Conservation (phyloP, 2,888 invertebrate species). For the Aleiodes leptofemur region DNA sequence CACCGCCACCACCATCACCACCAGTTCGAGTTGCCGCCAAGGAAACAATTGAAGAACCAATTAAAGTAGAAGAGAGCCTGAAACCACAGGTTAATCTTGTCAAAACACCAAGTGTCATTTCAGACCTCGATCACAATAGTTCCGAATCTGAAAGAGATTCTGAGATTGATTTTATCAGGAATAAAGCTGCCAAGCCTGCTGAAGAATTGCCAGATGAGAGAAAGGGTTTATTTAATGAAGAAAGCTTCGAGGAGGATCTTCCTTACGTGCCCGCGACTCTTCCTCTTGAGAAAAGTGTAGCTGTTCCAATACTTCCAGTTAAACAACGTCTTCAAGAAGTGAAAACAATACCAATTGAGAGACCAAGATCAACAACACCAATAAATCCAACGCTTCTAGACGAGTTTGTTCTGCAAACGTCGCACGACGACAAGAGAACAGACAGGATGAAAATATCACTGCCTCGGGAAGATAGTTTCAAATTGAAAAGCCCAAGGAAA, state of each 20-base stretch:
- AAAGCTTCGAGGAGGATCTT: slow-evolving; percentile 88
- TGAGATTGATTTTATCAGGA: slow-evolving; percentile 77
- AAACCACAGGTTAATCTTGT: slow-evolving; percentile 55
- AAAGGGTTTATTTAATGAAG: slow-evolving; percentile 86
- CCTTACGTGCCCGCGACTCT: slow-evolving; percentile 94
- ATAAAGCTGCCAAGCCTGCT: slow-evolving; percentile 78
- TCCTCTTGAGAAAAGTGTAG: slow-evolving; percentile 89
- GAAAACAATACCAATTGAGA: slow-evolving; percentile 82
- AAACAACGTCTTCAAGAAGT: slow-evolving; percentile 79
- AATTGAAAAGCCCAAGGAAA: slow-evolving; percentile 75
- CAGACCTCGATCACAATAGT: slow-evolving; percentile 72
- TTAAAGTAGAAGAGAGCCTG: slow-evolving; percentile 21
- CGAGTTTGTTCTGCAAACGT: slow-evolving; percentile 79
- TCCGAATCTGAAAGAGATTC: slow-evolving; percentile 87
- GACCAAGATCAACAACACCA: slow-evolving; percentile 86
- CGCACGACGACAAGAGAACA: slow-evolving; percentile 67
- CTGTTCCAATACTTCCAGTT: slow-evolving; percentile 88
- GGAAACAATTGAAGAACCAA: not conserved
- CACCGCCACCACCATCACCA: slow-evolving; percentile 48
- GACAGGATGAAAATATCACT: slow-evolving; percentile 84
- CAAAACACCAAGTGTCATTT: slow-evolving; percentile 66
- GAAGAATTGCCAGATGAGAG: slow-evolving; percentile 81
- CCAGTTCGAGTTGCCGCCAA: not conserved
- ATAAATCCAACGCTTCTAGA: slow-evolving; percentile 84
- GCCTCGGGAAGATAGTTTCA: slow-evolving; percentile 78